Base-by-base conservation (phyloP, 1,140 invertebrate genomes). In the Parapsyche elsis region DNA sequence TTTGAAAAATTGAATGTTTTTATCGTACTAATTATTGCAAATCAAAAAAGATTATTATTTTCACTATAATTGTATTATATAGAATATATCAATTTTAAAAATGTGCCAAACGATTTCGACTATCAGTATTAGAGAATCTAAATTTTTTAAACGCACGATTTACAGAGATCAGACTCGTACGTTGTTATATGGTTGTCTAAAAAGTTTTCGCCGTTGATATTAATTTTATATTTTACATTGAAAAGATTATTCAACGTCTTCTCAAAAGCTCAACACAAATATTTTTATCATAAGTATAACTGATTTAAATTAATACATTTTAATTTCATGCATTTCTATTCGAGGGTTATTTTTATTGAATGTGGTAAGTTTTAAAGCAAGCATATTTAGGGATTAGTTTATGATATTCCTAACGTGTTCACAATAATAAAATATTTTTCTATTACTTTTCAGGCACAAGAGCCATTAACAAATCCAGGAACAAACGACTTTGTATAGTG, bases 401-500 rank as follows among this genome's bases (percentile, higher is more conserved):
- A n/a, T n/a, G n/a, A n/a, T n/a, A n/a, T n/a, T n/a, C n/a, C n/a
- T n/a, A n/a, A n/a, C n/a, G n/a, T n/a, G n/a, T 79, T 80, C 64
- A 19, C 84, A 46, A 80, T 85, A 46, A 73, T 46, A n/a, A 9
- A 38, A 5, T 38, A 16, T 46, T 45, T 57, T 84, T n/a, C n/a
- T 87, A 84, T 86, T 85, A 87, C 82, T 87, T 90, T 89, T 9
- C 89, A 94, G 93, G 92, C 92, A 83, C 92, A 93, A 88, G 92
- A 94, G 88, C 93, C 93, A 76, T 90, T 94, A 84, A 94, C 92
- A 81, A 91, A 90, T 87, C 91, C 92, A 84, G 92, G 92, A 85
- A 92, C 91, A 85, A 93, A 93, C 88, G 92, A 94, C 84, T 93
- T 92, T 87, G 92, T 93, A 87, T 90, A 90, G 87, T 87, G 85